These are phyloP conservation scores for Melolontha melolontha DNA, from an alignment of 2,888 invertebrate genomes.

Conservation along the genomic window DNA sequence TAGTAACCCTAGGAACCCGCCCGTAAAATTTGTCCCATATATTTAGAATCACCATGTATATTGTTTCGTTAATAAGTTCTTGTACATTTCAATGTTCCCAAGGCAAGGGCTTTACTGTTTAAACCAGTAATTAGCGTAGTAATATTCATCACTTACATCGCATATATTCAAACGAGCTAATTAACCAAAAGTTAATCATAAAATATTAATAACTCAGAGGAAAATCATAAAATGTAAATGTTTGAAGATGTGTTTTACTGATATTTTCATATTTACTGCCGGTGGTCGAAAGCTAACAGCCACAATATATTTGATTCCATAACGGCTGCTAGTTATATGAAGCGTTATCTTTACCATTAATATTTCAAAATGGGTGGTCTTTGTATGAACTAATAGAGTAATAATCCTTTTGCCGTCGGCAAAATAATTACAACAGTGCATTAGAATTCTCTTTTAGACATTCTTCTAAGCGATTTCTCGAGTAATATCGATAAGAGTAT, in stretches of 20 bases:
- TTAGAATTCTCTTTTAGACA: constrained; percentile 13
- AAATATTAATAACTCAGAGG: too few relatives aligned
- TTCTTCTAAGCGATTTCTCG: constrained; percentile 5
- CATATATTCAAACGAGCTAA: too few relatives aligned
- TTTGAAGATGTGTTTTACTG: constrained; percentile 11
- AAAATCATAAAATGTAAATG: constrained; percentile 14
- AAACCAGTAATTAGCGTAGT: too few relatives aligned
- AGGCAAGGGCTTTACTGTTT: too few relatives aligned
- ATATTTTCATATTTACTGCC: constrained; percentile 15
- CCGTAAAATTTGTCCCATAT: too few relatives aligned
- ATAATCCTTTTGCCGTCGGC: constrained; percentile 32
- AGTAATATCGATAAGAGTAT: constrained; percentile 7
- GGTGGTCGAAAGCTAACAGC: constrained; percentile 26
- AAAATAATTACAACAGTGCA: constrained; percentile 30
- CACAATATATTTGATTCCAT: constrained; percentile 29
- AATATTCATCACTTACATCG: too few relatives aligned
- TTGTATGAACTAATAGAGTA: constrained; percentile 31
- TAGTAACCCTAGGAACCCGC: too few relatives aligned
- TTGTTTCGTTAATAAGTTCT: too few relatives aligned
- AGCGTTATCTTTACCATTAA: constrained; percentile 35
- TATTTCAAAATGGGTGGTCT: constrained; percentile 36
- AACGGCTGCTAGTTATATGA: constrained; percentile 20
- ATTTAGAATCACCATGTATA: too few relatives aligned
- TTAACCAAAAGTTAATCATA: too few relatives aligned
- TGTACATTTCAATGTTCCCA: too few relatives aligned